phyloP scores from a whole-genome alignment of 2,888 invertebrate species.

The Erebia ligea region DNA sequence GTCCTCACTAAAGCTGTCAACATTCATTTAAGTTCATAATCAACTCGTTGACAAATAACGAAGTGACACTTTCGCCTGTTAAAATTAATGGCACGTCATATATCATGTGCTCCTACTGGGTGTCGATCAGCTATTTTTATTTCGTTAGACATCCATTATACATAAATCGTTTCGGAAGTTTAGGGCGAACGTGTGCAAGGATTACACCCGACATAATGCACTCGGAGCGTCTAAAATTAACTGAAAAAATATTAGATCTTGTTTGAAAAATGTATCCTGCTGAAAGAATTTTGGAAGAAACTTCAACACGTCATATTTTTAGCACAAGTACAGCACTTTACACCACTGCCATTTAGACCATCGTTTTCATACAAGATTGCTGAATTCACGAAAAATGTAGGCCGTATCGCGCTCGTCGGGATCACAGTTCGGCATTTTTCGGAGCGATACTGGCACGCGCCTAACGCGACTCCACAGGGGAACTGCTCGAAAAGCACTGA shows the following conservation, averaged over 20 bases:
- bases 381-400: conserved; percentile 31
- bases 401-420: conserved; percentile 33
- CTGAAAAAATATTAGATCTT: conserved; percentile 58
- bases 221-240: conserved; percentile 59
- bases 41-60: conserved; percentile 77
- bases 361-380: conserved; percentile 56
- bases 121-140: conserved; percentile 62
- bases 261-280: conserved; percentile 51
- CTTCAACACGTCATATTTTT: conserved; percentile 57
- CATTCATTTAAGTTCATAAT: conserved; percentile 66
- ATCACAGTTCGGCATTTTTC: conserved; percentile 61
- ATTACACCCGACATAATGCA: conserved; percentile 65
- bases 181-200: conserved; percentile 53
- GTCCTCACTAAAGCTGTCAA: conserved; percentile 70
- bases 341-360: conserved; percentile 42
- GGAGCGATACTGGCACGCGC: conserved; percentile 42
- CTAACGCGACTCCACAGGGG: conserved; percentile 55
- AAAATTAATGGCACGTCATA: conserved; percentile 67
- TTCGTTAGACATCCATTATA: conserved; percentile 54
- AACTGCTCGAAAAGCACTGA: conserved; percentile 65
- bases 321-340: conserved; percentile 49
- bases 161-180: conserved; percentile 60
- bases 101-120: conserved; percentile 58
- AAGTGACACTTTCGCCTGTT: conserved; percentile 64
- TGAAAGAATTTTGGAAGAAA: conserved; percentile 60